phyloP scores from a whole-genome alignment of 2,888 invertebrate species.

The Marronus borbonicus region DNA sequence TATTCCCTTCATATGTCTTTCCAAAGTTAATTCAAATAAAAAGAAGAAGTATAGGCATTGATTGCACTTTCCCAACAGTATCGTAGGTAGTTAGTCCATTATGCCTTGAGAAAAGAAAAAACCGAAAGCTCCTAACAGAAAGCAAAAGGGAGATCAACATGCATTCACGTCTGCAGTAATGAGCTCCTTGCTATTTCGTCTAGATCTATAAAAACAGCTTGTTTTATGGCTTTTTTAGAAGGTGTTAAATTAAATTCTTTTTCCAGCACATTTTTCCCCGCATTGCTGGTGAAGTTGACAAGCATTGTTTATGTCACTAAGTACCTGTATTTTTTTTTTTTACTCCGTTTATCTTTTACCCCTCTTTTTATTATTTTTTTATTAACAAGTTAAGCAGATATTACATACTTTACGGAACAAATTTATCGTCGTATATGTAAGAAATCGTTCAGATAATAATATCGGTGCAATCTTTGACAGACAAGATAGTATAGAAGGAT shows the following conservation, averaged over 20 bases:
- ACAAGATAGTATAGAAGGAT: neutral
- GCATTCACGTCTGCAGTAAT: constrained; percentile 33
- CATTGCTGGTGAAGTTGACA: constrained; percentile 26
- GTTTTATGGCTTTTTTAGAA: constrained; percentile 30
- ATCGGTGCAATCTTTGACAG: neutral
- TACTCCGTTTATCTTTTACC: too few species aligned
- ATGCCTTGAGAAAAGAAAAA: neutral
- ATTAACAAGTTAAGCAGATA: too few species aligned
- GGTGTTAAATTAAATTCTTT: constrained; percentile 30
- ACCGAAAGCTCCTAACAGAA: neutral
- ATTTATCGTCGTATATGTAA: too few species aligned
- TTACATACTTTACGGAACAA: too few species aligned
- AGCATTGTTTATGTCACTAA: neutral
- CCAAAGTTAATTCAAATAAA: neutral
- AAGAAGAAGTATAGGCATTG: neutral
- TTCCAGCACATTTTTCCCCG: constrained; percentile 4
- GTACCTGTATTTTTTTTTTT: neutral
- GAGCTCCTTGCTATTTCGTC: constrained; percentile 23
- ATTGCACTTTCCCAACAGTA: constrained; percentile 9
- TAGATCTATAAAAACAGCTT: constrained; percentile 29
- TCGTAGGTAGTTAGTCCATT: neutral
- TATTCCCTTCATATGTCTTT: neutral
- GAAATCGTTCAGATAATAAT: neutral
- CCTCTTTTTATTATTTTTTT: too few species aligned
- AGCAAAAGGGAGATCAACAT: constrained; percentile 26